Percentiles rank a stretch among this genome's conserved stretches.
These are phyloP conservation scores for Falco berigora DNA, from an alignment of 2,797 vertebrate genomes.

Conservation along the genomic window DNA sequence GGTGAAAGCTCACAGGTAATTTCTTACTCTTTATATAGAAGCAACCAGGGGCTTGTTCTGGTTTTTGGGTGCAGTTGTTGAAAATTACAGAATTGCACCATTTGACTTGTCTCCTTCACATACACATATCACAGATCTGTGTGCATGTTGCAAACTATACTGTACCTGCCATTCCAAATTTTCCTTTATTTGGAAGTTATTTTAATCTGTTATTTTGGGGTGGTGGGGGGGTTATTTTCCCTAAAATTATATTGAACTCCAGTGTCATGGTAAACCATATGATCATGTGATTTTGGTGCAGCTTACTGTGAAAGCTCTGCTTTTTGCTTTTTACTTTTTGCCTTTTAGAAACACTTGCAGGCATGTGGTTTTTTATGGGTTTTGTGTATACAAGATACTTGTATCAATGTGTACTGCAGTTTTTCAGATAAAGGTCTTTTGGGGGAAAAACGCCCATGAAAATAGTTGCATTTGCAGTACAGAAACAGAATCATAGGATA, in stretches of 20 bases:
- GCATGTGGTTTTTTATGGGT: rapidly evolving
- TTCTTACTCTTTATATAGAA: background rate
- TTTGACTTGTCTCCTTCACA: background rate
- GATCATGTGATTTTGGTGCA: background rate
- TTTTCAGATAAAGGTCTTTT: background rate
- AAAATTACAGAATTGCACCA: background rate
- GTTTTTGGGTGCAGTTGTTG: background rate
- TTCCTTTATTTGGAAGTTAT: background rate
- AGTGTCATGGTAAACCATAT: background rate
- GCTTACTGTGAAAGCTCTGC: background rate
- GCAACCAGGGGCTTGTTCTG: background rate
- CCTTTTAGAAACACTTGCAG: background rate
- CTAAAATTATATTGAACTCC: background rate
- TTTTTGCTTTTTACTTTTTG: background rate
- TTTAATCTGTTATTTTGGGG: background rate
- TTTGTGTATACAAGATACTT: background rate
- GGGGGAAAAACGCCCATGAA: background rate
- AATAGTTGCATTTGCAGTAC: background rate
- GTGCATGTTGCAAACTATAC: background rate
- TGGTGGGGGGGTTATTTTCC: background rate
- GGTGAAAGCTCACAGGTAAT: background rate
- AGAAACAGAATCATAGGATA: background rate
- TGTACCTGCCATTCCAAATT: background rate
- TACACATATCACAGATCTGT: background rate
- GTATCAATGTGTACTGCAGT: background rate